phyloP scores from a whole-genome alignment of 2,888 invertebrate genomes.

The Meteorus cinctellus region DNA sequence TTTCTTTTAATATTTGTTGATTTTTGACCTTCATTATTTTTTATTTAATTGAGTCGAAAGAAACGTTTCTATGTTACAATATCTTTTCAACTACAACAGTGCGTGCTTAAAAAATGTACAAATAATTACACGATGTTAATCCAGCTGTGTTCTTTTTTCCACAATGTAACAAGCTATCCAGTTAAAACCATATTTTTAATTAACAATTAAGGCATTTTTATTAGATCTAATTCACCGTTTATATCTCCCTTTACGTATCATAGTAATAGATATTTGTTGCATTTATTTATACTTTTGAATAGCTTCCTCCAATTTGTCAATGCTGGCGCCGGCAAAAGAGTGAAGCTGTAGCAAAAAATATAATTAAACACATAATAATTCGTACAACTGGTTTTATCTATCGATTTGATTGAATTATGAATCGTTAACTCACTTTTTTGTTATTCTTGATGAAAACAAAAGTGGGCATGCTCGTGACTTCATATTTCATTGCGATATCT shows the following conservation, averaged over 20 bases:
- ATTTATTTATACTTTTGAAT: conserved; percentile 78
- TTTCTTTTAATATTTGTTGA: not conserved
- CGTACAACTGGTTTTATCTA: not conserved
- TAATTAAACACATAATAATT: not conserved
- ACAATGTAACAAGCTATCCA: conserved; percentile 2
- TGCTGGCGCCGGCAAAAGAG: conserved; percentile 87
- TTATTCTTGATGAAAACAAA: conserved; percentile 88
- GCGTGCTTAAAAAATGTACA: conserved; percentile 12
- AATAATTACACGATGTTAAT: conserved; percentile 13
- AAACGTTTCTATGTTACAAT: conserved; percentile 5
- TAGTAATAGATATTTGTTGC: conserved; percentile 66
- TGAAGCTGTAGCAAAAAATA: conserved; percentile 73
- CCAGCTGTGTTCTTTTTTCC: not conserved
- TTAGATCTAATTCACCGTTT: conserved; percentile 30
- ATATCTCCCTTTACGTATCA: conserved; percentile 11
- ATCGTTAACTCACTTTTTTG: conserved; percentile 72
- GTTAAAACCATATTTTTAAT: conserved; percentile 34
- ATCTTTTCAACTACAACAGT: not conserved
- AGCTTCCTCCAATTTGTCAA: conserved; percentile 79
- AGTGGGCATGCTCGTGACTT: conserved; percentile 91
- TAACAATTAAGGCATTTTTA: conserved; percentile 40
- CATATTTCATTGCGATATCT: conserved; percentile 85
- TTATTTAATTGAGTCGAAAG: not conserved
- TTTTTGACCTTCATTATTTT: not conserved
- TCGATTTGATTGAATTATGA: conserved; percentile 9